Conservation (phyloP, 2,888 invertebrate species). For the Nemapogon koenigi region DNA sequence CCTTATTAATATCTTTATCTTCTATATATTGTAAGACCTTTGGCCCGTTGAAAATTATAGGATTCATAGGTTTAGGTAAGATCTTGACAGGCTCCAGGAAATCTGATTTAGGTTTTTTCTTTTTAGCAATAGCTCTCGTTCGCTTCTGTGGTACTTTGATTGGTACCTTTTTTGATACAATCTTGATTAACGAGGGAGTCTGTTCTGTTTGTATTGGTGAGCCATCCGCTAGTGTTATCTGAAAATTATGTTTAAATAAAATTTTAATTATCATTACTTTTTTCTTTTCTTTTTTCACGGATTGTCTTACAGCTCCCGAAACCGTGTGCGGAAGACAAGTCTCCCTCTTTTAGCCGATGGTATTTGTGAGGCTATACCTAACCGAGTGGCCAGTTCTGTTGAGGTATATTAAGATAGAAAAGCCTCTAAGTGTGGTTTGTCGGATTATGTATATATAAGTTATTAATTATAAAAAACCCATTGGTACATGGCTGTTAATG, state of each 20-base stretch:
- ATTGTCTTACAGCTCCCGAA: too few relatives aligned
- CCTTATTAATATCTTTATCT: too few relatives aligned
- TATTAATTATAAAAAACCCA: too few relatives aligned
- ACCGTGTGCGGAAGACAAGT: too few relatives aligned
- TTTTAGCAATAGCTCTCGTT: slow-evolving; percentile 35
- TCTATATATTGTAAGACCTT: slow-evolving; percentile 43
- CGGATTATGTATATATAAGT: too few relatives aligned
- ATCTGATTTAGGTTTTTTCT: slow-evolving; percentile 31
- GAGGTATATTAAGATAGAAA: too few relatives aligned
- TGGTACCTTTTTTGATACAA: slow-evolving; percentile 26
- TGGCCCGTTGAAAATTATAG: slow-evolving; percentile 38
- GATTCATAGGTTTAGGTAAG: slow-evolving; percentile 47
- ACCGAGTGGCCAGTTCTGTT: too few relatives aligned
- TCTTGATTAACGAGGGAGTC: slow-evolving; percentile 25
- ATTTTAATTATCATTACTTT: not conserved
- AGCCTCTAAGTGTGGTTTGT: too few relatives aligned
- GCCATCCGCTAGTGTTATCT: slow-evolving; percentile 48
- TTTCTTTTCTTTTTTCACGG: too few relatives aligned
- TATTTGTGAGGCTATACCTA: too few relatives aligned
- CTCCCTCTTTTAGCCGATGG: too few relatives aligned
- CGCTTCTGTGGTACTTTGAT: slow-evolving; percentile 37
- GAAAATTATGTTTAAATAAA: slow-evolving; percentile 25
- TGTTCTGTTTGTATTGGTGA: slow-evolving; percentile 19
- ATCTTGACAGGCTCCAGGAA: slow-evolving; percentile 48
- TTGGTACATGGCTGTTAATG: too few relatives aligned